Base-by-base conservation (phyloP, 2,113 vertebrate genomes). In the Hippocampus barbouri region DNA sequence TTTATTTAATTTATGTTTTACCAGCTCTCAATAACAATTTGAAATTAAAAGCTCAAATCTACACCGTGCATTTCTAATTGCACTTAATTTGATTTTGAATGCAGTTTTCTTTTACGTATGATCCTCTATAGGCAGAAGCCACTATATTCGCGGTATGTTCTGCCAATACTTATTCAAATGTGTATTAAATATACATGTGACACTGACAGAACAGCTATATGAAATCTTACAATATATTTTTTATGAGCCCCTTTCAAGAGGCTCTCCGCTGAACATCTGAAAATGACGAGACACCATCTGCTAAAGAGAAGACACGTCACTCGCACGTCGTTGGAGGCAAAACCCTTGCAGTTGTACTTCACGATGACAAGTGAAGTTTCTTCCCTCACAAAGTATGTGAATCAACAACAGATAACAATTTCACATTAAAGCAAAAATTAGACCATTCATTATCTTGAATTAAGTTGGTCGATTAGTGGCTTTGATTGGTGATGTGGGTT, bases 301-400 rank as follows among this genome's bases (percentile, higher is more conserved):
- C 60, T 38, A 18, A 38, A 62, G 60, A 62, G 27, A 62, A 34
- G 60, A 62, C 16, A 38, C 34, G 34, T 63, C 61, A 62, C 60
- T 62, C 60, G 21, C 27, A 62, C 34, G 34, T 41, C 34, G 34
- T 7, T n/a, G 34, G 34, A 63, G 11, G 8, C 38, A 40, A 38
- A 63, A 20, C 61, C 4, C 61, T 63, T 63, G 34, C 34, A 20
- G 61, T 63, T 21, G 34, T 21, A 38, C 18, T 8, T 10, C 30
- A 38, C 60, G 20, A 16, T 38, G 60, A 10, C 16, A 40, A 51
- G 34, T 63, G 34, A 34, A 61, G 8, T 6, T 15, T 27, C 11
- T 30, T 61, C 2, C 1, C 59, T 38, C 60, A 62, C 16, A 62
- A 34, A 20, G 18, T 34, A 11, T 25, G 21, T 54, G 21, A 21